Base-by-base conservation (phyloP, 2,797 vertebrate genomes). In the Gambelia wislizenii region DNA sequence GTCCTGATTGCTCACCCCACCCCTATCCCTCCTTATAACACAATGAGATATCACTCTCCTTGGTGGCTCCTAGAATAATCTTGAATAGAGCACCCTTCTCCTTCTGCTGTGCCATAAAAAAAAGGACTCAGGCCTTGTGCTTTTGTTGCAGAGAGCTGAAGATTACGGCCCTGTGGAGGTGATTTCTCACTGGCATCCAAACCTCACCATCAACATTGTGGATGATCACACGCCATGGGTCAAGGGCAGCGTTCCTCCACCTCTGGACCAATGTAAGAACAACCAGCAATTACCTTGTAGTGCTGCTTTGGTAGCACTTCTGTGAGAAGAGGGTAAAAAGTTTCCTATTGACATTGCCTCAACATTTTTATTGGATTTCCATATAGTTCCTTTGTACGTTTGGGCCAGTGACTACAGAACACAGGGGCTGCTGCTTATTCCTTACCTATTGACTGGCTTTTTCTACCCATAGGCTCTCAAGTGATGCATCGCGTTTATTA, bases 211-310 rank as follows among this genome's bases (percentile, higher is more conserved):
- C 96, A 99, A 99, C 94, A 98, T 99, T 87, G 98, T 99, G 78
- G 99, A 99, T 0, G 99, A 99, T 95, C 99, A 99, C 97, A 99
- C 99, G 0, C 98, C 99, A 4, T 99, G 99, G 99, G 98, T 99
- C 39, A 98, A 98, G 95, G 99, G 99, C 91, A 98, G 98, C 0
- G 98, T 99, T 5, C 99, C 99, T 0, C 98, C 98, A 0, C 99
- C 99, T 42, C 96, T 99, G 47, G 99, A 99, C 93, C 99, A 99
- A 42, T 98, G 99, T 99, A 96, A 97, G 98, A 5, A 0, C 61
- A 44, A 18, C 14, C 25, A 1, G 56, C 30, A 22, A 8, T 33
- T 20, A 14, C 7, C 27, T 5, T 7, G 2, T 12, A 1, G 20
- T 18, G 39, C 16, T 27, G 27, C 75, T 56, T 27, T n/a, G 33